Base-by-base conservation (phyloP, 1,140 invertebrate genomes). In the Lineus longissimus region DNA sequence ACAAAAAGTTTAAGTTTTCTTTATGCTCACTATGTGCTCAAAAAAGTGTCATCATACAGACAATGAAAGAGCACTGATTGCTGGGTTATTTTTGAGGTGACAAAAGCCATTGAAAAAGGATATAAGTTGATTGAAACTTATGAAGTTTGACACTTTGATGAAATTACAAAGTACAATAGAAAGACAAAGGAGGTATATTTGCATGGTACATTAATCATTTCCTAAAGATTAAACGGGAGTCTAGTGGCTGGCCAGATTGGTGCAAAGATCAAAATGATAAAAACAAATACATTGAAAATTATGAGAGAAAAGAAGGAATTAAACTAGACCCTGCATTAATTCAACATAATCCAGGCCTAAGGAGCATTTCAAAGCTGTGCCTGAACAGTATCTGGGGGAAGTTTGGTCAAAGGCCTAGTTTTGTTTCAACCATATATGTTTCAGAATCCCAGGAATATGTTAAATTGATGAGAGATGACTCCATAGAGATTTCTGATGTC, bases 41-140 rank as follows among this genome's bases (percentile, higher is more conserved):
- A 25, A 73, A n/a, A 9, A 41, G 2, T 22, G 64, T 40, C 19
- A 25, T 2, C 15, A 62, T 19, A 74, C 33, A 4, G 47, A 51
- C 47, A n/a, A 51, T 4, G 47, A 82, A 55, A 62, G 78, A 30
- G 29, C 61, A 70, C 54, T 0, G 81, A 80, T 54, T 79, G 76
- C 2, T 83, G 77, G 74, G 73, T 76, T 0, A 66, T 70, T 11
- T 69, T 76, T 23, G 81, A 84, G 70, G 13, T 83, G 6, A 29
- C 58, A 31, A 73, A 76, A 61, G 81, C 82, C 0, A 31, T 78
- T 0, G 56, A 73, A 29, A 64, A 66, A 55, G 79, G 76, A 0
- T 82, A 83, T 55, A 64, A 63, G 61, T 66, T 84, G 25, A 0
- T 78, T 4, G 55, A 76, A 25, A 69, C 81, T 23, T 71, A 65